Evolutionary conservation across 1,140 invertebrate genomes (phyloP).

Genomic region (Drosophila nasuta): DNA sequence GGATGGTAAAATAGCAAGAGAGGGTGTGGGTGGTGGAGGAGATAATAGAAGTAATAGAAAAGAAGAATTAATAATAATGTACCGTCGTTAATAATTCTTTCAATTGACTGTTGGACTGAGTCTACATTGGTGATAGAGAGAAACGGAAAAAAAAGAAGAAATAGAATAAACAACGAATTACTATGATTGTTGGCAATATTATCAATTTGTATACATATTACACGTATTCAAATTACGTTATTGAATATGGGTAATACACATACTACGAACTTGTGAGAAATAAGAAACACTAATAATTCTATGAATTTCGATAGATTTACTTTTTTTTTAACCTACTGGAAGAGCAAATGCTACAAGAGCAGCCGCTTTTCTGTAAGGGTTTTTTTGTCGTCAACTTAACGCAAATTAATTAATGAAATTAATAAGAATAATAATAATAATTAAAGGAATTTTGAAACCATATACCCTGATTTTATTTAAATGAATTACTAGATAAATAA

Average conservation of each 20-base stretch:
- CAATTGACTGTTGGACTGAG: slow-evolving; percentile 85
- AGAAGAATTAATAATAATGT: slow-evolving; percentile 80
- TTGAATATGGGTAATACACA: slow-evolving; percentile 12
- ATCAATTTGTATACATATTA: slow-evolving; percentile 58
- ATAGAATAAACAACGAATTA: slow-evolving; percentile 84
- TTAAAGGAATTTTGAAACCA: slow-evolving; percentile 34
- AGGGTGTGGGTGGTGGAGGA: not conserved
- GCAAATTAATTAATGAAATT: not conserved
- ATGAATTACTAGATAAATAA: slow-evolving; percentile 31
- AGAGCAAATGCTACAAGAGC: slow-evolving; percentile 66
- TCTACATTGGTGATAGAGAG: slow-evolving; percentile 84
- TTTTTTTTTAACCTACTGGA: slow-evolving; percentile 25
- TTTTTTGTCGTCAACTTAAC: slow-evolving; percentile 24
- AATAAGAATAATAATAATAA: slow-evolving; percentile 12
- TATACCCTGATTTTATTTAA: slow-evolving; percentile 32
- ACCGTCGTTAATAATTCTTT: slow-evolving; percentile 85
- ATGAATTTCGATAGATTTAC: slow-evolving; percentile 23
- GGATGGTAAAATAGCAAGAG: slow-evolving; percentile 26
- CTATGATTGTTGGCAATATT: slow-evolving; percentile 76
- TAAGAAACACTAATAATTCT: slow-evolving; percentile 30
- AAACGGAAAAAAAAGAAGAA: slow-evolving; percentile 80
- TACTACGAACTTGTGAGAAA: slow-evolving; percentile 15
- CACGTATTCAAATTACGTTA: slow-evolving; percentile 45
- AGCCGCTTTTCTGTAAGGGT: slow-evolving; percentile 61
- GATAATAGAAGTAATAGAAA: slow-evolving; percentile 35